These are phyloP conservation scores for Stichodactyla helianthus DNA, from an alignment of 64 coral and sea anemone genomes.

Conservation along the genomic window DNA sequence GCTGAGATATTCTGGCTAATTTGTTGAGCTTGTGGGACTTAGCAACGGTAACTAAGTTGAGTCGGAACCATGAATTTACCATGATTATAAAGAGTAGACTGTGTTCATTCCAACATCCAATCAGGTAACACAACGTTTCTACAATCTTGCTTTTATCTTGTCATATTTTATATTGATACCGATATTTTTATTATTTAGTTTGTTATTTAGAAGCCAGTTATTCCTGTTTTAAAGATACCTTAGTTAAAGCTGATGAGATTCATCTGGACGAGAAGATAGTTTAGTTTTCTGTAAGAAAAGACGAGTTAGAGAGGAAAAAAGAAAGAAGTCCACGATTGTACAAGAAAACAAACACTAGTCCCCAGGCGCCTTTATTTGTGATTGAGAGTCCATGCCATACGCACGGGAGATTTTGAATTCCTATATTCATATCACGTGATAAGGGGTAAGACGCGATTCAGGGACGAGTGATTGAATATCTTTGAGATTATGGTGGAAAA, in stretches of 20 bases:
- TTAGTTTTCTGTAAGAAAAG: constrained; percentile 35
- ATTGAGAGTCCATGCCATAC: not conserved
- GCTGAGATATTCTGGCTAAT: no score
- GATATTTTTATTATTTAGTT: not conserved
- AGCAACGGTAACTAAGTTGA: no score
- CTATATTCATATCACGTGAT: not conserved
- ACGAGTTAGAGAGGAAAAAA: not conserved
- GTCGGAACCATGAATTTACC: no score
- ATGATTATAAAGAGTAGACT: not conserved
- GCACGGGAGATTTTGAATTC: not conserved
- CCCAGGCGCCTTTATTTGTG: not conserved
- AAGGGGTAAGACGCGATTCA: not conserved
- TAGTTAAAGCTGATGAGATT: constrained; percentile 19
- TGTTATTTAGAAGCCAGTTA: not conserved
- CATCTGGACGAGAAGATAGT: constrained; percentile 29
- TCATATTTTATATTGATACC: not conserved
- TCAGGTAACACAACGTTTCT: not conserved
- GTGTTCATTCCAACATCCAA: not conserved
- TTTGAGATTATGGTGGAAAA: not conserved
- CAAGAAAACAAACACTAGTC: not conserved
- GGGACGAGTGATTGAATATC: not conserved
- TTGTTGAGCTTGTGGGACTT: no score
- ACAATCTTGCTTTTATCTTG: not conserved
- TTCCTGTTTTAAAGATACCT: not conserved
- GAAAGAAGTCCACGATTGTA: not conserved